Evolutionary conservation across 2,797 vertebrate species (phyloP), one percentile per base, ranked within the genome.

Genomic region (Hoplostethus atlanticus): DNA sequence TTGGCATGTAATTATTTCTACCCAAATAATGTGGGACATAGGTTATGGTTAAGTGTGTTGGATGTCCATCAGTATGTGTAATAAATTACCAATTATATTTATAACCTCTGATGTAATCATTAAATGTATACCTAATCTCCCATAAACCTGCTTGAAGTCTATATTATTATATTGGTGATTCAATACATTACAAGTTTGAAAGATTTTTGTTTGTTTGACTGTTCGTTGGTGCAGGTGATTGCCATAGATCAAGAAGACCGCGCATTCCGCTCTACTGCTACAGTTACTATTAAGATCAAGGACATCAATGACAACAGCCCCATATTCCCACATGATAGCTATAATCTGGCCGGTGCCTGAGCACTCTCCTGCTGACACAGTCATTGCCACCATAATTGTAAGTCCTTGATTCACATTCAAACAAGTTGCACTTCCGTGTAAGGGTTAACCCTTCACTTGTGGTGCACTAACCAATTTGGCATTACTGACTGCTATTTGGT

Each of bases 271-370:
- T 94, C 96, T 5, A 85, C 47, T 0, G 97, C 97, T 25, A 93
- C 61, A 0, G 95, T 99, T 74, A 97, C 94, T 59, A 96, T 99
- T 52, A 12, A 74, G 4, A 89, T 99, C 71, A 87, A 65, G 4
- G 97, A 99, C 65, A 76, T 42, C 38, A 99, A 99, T 0, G 98
- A 99, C 91, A 95, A 98, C 83, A 91, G 60, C 47, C 98, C 98
- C 1, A 30, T 0, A 0, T 99, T 99, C 69, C 2, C 28, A 6
- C 0, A 94, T 0, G 86, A 84, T 15, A 71, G 60, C 1, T 99
- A 98, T 59, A 13, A 38, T 10, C 61, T 96, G 17, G 8, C 0
- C 0, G 0, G 90, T 98, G 67, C 0, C n/a, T 1, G 98, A 99
- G 83, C 85, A 97, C 83, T 93, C 95, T 64, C 1, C 60, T 0